These are phyloP conservation scores for Cathartes aura DNA, from an alignment of 2,113 vertebrate species.

Conservation along the genomic window DNA sequence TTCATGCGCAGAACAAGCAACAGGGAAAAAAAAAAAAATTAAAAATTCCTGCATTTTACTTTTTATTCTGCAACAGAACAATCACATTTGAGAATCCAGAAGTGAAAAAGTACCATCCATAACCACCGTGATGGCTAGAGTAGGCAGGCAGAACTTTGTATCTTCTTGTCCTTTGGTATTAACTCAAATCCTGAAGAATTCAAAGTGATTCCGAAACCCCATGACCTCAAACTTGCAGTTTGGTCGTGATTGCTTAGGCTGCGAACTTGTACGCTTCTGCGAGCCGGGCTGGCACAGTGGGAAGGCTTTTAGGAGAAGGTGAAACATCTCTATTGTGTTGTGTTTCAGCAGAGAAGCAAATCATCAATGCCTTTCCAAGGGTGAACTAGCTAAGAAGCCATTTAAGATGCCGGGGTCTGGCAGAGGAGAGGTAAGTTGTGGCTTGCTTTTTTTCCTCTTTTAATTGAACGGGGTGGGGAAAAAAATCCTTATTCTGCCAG, in stretches of 20 bases:
- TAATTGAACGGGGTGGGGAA: background rate
- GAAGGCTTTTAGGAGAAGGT: background rate
- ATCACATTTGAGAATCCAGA: background rate
- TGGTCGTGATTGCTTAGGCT: background rate
- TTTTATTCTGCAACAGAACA: background rate
- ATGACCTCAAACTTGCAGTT: background rate
- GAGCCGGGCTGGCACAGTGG: accelerated
- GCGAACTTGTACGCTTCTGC: accelerated
- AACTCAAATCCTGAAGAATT: background rate
- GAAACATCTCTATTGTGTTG: conserved; percentile 14
- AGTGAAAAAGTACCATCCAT: background rate
- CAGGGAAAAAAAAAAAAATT: background rate
- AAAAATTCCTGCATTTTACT: background rate
- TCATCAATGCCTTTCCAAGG: conserved; percentile 69
- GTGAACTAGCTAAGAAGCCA: conserved; percentile 63
- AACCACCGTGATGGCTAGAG: background rate
- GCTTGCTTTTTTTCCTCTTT: background rate
- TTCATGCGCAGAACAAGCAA: background rate
- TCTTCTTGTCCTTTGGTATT: background rate
- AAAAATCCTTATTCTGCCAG: background rate
- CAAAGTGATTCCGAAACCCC: accelerated
- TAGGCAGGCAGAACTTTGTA: background rate
- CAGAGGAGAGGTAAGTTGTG: conserved; percentile 69
- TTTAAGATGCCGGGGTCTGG: conserved; percentile 68
- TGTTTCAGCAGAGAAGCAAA: conserved; percentile 77